Evolutionary conservation across 2,888 invertebrate genomes (phyloP).

Genomic region (Zaprionus bogoriensis): DNA sequence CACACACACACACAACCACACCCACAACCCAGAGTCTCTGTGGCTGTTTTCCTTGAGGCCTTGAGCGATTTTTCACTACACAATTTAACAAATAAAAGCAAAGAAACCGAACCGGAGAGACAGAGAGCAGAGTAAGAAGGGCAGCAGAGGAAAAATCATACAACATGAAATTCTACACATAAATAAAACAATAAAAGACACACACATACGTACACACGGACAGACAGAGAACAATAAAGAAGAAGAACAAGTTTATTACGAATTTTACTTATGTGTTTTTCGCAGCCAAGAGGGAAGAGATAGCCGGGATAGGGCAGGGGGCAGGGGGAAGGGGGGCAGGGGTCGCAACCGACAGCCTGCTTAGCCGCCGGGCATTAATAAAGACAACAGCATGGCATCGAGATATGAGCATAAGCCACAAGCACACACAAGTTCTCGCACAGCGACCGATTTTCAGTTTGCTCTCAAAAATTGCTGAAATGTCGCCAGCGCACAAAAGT

Average conservation of each 20-base stretch:
- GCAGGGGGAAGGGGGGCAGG: not conserved
- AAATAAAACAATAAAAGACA: constrained; percentile 77
- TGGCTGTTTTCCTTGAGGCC: constrained; percentile 46
- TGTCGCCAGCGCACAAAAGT: not conserved
- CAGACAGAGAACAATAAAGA: constrained; percentile 24
- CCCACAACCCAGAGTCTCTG: constrained; percentile 33
- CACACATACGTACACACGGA: constrained; percentile 33
- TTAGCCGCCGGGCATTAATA: constrained; percentile 72
- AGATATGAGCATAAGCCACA: constrained; percentile 51
- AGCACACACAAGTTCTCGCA: too few species aligned
- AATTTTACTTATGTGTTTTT: constrained; percentile 75
- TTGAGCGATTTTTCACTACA: constrained; percentile 74
- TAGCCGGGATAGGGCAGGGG: not conserved
- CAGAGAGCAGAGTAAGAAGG: constrained; percentile 5
- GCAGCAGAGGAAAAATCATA: constrained; percentile 38
- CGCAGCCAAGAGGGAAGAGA: constrained; percentile 20
- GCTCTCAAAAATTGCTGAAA: constrained; percentile 2
- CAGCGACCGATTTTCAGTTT: too few species aligned
- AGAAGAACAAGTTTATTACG: constrained; percentile 73
- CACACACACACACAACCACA: constrained; percentile 22
- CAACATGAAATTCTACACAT: constrained; percentile 61
- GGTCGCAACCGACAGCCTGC: constrained; percentile 18
- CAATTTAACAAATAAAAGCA: constrained; percentile 74
- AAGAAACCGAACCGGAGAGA: not conserved
- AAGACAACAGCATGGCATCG: constrained; percentile 57